phyloP scores from a whole-genome alignment of 1,140 invertebrate genomes.

The Megalopta genalis region DNA sequence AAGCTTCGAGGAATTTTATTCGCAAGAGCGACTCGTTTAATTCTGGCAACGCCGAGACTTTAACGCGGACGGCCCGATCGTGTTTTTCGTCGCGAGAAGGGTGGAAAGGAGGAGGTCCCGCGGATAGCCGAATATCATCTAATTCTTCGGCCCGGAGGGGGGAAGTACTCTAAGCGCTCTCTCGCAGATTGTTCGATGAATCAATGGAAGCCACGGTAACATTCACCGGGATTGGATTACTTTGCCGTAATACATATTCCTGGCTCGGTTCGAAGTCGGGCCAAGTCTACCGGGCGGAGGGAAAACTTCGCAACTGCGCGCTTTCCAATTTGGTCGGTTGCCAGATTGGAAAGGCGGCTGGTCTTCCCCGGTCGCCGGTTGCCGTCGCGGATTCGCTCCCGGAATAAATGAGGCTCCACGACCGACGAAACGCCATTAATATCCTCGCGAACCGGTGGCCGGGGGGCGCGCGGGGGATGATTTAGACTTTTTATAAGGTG shows the following conservation, averaged over 20 bases:
- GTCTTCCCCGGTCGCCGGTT: background rate
- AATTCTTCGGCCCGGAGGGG: slow-evolving; percentile 37
- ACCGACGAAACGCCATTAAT: slow-evolving; percentile 73
- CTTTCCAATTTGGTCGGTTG: slow-evolving; percentile 77
- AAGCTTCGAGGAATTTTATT: no score
- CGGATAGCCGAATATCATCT: slow-evolving; percentile 50
- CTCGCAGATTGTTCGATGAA: slow-evolving; percentile 65
- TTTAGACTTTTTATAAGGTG: slow-evolving; percentile 75
- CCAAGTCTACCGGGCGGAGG: slow-evolving; percentile 40
- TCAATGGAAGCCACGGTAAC: slow-evolving; percentile 60
- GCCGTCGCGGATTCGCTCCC: slow-evolving; percentile 44
- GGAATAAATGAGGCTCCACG: slow-evolving; percentile 66
- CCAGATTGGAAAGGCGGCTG: slow-evolving; percentile 64
- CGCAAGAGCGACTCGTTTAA: no score
- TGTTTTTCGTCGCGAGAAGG: background rate
- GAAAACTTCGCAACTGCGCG: slow-evolving; percentile 62
- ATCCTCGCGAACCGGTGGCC: slow-evolving; percentile 43
- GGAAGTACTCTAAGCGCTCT: slow-evolving; percentile 38
- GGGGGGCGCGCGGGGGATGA: slow-evolving; percentile 55
- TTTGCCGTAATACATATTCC: slow-evolving; percentile 64
- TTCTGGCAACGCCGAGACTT: no score
- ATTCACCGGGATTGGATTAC: slow-evolving; percentile 65
- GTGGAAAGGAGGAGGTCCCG: background rate
- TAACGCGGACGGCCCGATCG: background rate
- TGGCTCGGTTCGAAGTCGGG: slow-evolving; percentile 39